Base-by-base conservation (phyloP, 2,113 vertebrate species). In the Polypterus bichir region DNA sequence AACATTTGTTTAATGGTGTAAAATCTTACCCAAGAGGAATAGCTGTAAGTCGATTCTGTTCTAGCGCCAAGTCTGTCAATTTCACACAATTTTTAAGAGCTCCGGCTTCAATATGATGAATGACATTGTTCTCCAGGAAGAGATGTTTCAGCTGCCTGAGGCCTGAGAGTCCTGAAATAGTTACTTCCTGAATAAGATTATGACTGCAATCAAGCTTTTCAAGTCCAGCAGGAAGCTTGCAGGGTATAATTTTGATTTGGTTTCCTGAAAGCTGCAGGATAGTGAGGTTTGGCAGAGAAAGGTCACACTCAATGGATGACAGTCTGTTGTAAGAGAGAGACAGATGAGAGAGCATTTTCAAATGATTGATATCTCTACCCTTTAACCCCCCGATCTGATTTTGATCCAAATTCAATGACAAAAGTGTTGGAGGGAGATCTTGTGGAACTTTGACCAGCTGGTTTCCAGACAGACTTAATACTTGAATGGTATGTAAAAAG, bases 201-300 rank as follows among this genome's bases (percentile, higher is more conserved):
- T 82, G 78, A 67, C 87, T 84, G 66, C 81, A 91, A 66, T 92
- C 87, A 0, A 92, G 79, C 65, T 83, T 91, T 69, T 88, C 85
- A 60, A 91, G 68, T 46, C 71, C 84, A 10, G 69, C 0, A 0
- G 84, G 81, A 9, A 92, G 70, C 64, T 65, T 71, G 56, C 71
- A 62, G 0, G 89, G 88, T 66, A 91, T 53, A 1, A 52, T 5
- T 9, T 71, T 71, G 57, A 92, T 81, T 9, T 76, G 79, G 65
- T 90, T 92, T 64, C 79, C 83, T 2, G 87, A 81, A 27, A 90
- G 57, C 57, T 91, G 83, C 44, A 91, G 65, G 1, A 70, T 76
- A 1, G 74, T 85, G 69, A 92, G 79, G 57, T 81, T 86, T 10
- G 70, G 75, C 69, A 89, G 79, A 47, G 82, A 59, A 46, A 91